Conservation (phyloP, 1,140 invertebrate genomes). For the Agraylea sexmaculata region DNA sequence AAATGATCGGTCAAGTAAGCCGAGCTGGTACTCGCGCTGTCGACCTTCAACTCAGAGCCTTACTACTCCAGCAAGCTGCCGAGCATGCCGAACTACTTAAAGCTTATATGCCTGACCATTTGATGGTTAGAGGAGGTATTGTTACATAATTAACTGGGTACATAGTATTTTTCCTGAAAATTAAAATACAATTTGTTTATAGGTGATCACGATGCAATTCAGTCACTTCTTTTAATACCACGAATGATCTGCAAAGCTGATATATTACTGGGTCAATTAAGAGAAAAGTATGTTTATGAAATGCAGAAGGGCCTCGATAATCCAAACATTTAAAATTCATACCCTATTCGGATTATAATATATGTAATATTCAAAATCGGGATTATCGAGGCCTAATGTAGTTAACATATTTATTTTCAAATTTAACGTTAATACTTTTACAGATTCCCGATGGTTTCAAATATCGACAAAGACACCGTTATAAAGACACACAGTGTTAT, state of each 20-base stretch:
- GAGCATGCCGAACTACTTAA: conserved; percentile 78
- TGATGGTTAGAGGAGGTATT: conserved; percentile 78
- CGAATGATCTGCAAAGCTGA: conserved; percentile 86
- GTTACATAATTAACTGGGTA: too few relatives aligned
- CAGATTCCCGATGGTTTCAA: conserved; percentile 46
- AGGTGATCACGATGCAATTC: conserved; percentile 91
- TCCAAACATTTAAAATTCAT: too few relatives aligned
- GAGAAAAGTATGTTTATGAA: conserved; percentile 57
- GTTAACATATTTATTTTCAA: too few relatives aligned
- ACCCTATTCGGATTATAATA: too few relatives aligned
- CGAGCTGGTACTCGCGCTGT: conserved; percentile 81
- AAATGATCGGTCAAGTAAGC: conserved; percentile 20
- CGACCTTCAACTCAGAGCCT: conserved; percentile 81
- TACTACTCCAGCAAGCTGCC: conserved; percentile 82
- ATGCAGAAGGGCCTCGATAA: too few relatives aligned
- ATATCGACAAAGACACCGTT: conserved; percentile 58
- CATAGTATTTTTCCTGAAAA: too few relatives aligned
- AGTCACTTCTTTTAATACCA: conserved; percentile 77
- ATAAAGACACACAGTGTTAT: conserved; percentile 79
- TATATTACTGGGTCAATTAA: conserved; percentile 80
- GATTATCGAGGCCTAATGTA: too few relatives aligned
- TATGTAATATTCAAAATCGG: too few relatives aligned
- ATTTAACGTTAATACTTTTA: too few relatives aligned
- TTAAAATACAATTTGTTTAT: conserved; percentile 25
- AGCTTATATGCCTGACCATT: conserved; percentile 90